Evolutionary conservation across 2,888 invertebrate genomes (phyloP), one percentile per base, ranked within the genome.

Genomic region (Ennomos erosarius): DNA sequence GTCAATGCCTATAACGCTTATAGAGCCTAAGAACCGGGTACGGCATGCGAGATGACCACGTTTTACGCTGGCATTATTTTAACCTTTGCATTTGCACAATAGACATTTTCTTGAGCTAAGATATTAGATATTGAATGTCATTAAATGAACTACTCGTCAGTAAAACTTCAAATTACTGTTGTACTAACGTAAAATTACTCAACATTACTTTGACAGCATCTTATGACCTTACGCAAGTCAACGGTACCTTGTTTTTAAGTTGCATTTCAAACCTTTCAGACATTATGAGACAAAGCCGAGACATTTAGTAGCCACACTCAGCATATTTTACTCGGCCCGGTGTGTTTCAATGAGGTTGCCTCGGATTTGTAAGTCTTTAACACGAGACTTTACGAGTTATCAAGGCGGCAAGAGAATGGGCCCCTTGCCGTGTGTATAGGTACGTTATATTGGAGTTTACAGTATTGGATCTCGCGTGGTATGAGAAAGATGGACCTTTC

Each of bases 301-400:
- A 52, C 55, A 39, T 55, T 54, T 16, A 44, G 46, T 39, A 52
- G 47, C 43, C 43, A 55, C 50, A 51, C 51, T 43, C 47, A 35
- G 51, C 43, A 51, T 55, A 60, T 45, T 59, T 59, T 54, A 59
- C 58, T 50, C 35, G 39, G 33, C 45, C 43, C 54, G 54, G 54
- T 44, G 51, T 51, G 59, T 43, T 60, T 52, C 51, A 60, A 55
- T 60, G 59, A 54, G 47, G 11, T 51, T 38, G 49, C 39, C 48
- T 58, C 48, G 46, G 62, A 52, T 71, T 66, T 67, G 69, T 65
- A 69, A 71, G 77, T 77, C 73, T 73, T 83, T 80, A 82, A 82
- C 77, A 81, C 78, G 72, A 76, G 75, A 76, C 78, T 87, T 87
- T 85, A 87, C 75, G 85, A 81, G 80, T 75, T 78, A 74, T 75